These are phyloP conservation scores for Oeneis ivallda DNA, from an alignment of 2,888 invertebrate genomes.

Conservation along the genomic window DNA sequence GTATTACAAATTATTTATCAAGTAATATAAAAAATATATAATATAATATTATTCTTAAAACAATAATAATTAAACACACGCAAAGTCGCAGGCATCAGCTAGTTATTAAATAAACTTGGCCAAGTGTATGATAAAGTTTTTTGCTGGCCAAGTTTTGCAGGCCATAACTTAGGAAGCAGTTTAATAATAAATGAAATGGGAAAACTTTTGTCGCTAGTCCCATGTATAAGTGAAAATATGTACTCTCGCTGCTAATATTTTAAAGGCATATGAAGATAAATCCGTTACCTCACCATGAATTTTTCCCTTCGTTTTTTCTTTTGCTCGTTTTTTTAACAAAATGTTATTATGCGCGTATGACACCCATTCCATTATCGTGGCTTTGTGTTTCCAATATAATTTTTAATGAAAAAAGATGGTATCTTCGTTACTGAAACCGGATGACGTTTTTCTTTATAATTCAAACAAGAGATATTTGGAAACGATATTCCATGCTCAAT, in stretches of 20 bases:
- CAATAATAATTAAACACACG: background rate
- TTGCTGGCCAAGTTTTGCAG: constrained; percentile 38
- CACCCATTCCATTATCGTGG: constrained; percentile 29
- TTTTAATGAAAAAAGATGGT: constrained; percentile 15
- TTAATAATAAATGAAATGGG: constrained; percentile 47
- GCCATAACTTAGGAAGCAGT: constrained; percentile 40
- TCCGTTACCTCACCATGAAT: constrained; percentile 22
- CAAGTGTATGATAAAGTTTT: constrained; percentile 20
- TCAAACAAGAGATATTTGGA: background rate
- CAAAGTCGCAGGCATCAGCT: background rate
- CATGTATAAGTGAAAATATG: constrained; percentile 44
- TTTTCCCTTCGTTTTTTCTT: constrained; percentile 22
- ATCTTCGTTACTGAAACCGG: background rate
- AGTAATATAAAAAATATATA: too few relatives aligned
- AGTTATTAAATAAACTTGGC: constrained; percentile 1
- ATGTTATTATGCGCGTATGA: constrained; percentile 12
- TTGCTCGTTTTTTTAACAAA: constrained; percentile 25
- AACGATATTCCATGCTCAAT: too few relatives aligned
- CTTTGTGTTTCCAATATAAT: constrained; percentile 18
- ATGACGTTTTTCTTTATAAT: background rate
- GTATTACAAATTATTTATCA: too few relatives aligned
- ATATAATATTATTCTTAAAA: too few relatives aligned
- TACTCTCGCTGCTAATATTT: constrained; percentile 42
- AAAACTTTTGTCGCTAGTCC: constrained; percentile 43
- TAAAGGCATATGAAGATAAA: constrained; percentile 32